These are phyloP conservation scores for Probaryconus sp. DNA, from an alignment of 1,140 invertebrate species.

Conservation along the genomic window DNA sequence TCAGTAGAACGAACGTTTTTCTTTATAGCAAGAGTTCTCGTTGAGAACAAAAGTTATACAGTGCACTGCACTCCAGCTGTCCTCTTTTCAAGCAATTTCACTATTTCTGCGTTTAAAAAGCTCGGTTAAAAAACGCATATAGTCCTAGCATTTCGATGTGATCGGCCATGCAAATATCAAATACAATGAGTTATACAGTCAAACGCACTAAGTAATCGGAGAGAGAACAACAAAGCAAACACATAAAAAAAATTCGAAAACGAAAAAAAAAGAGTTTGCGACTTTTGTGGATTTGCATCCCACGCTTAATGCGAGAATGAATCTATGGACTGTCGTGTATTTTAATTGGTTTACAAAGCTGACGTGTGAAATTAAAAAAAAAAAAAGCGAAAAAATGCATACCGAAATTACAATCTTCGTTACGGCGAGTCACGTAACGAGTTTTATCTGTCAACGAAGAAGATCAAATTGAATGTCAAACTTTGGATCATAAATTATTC, in stretches of 20 bases:
- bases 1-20: conserved; percentile 21
- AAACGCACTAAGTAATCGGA: too few relatives aligned
- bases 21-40: conserved; percentile 6
- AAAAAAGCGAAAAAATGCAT: conserved; percentile 14
- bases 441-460: background rate
- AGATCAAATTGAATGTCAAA: too few relatives aligned
- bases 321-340: background rate
- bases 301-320: background rate
- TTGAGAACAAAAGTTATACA: conserved; percentile 13
- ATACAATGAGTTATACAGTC: too few relatives aligned
- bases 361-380: too few relatives aligned
- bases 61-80: background rate
- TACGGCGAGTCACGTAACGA: conserved; percentile 1
- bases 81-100: conserved; percentile 12
- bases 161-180: too few relatives aligned
- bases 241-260: too few relatives aligned
- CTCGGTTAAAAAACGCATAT: too few relatives aligned
- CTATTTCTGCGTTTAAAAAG: background rate
- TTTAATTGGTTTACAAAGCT: conserved; percentile 12
- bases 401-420: conserved; percentile 7
- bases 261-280: too few relatives aligned
- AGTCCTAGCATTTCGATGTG: too few relatives aligned
- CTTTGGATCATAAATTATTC: too few relatives aligned
- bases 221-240: too few relatives aligned
- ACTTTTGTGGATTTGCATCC: too few relatives aligned